Percentiles rank a stretch among this genome's conserved stretches.
Conservation (phyloP, 1,140 invertebrate species). For the Ceratina calcarata region DNA sequence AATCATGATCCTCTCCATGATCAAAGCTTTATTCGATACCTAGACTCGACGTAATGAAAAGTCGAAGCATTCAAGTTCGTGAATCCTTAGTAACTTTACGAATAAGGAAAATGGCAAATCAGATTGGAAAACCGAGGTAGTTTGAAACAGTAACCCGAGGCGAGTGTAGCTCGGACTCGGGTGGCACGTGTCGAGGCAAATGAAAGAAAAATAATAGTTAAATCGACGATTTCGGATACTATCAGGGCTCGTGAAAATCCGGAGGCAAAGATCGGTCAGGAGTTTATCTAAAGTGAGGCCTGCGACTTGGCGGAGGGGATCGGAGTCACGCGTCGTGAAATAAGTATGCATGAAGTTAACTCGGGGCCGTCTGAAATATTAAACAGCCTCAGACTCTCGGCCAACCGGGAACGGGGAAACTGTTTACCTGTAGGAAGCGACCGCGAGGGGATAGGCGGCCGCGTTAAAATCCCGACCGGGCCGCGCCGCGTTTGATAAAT, state of each 20-base stretch:
- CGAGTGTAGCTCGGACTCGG: too few relatives aligned
- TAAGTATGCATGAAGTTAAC: constrained; percentile 79
- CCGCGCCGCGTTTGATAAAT: constrained; percentile 74
- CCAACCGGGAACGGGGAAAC: constrained; percentile 58
- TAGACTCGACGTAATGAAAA: too few relatives aligned
- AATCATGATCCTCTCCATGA: too few relatives aligned
- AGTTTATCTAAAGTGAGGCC: constrained; percentile 33
- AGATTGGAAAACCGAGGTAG: neutral
- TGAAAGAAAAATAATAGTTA: constrained; percentile 31
- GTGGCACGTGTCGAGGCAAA: neutral
- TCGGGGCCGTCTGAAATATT: constrained; percentile 75
- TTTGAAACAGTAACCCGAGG: neutral
- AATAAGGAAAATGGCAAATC: neutral
- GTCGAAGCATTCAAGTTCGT: neutral
- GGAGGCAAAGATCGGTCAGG: constrained; percentile 20
- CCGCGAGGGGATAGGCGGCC: constrained; percentile 3
- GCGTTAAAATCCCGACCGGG: constrained; percentile 53
- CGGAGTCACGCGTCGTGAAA: constrained; percentile 60
- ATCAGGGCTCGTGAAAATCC: constrained; percentile 34
- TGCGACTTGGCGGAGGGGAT: constrained; percentile 11
- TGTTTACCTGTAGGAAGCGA: constrained; percentile 63
- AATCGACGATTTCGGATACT: constrained; percentile 29
- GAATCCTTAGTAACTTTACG: neutral
- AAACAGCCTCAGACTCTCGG: constrained; percentile 67
- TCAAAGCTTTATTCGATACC: too few relatives aligned